These are phyloP conservation scores for Ptychobarbus kaznakovi DNA, from an alignment of 2,797 vertebrate genomes.

Conservation along the genomic window DNA sequence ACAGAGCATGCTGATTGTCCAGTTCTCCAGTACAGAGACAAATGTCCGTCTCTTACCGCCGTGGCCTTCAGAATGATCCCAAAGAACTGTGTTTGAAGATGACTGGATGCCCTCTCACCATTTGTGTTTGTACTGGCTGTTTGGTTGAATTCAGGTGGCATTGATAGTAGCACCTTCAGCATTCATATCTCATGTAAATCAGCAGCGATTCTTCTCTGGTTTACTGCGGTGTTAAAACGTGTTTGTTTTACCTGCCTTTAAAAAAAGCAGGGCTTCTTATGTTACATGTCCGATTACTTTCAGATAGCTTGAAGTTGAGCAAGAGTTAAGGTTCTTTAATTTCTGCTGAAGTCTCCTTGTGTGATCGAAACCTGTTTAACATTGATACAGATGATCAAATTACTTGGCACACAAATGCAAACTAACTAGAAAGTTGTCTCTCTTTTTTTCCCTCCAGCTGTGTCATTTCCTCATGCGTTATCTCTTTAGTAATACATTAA, in stretches of 20 bases:
- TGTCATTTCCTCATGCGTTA: neutral
- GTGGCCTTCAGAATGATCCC: slow-evolving; percentile 68
- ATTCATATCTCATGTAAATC: slow-evolving; percentile 61
- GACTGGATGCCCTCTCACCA: slow-evolving; percentile 28
- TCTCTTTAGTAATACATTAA: neutral
- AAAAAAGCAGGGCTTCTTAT: slow-evolving; percentile 20
- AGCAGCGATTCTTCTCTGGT: slow-evolving; percentile 32
- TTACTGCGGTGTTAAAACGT: slow-evolving; percentile 13
- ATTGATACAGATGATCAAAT: neutral
- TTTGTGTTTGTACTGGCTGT: slow-evolving; percentile 16
- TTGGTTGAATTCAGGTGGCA: slow-evolving; percentile 36
- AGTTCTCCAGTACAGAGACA: slow-evolving; percentile 41
- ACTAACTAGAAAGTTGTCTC: neutral
- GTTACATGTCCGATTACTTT: neutral
- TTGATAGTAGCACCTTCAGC: slow-evolving; percentile 38
- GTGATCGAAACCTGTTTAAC: neutral
- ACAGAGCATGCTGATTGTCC: slow-evolving; percentile 10
- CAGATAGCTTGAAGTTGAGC: slow-evolving; percentile 2
- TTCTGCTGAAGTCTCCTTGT: neutral
- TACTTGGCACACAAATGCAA: neutral
- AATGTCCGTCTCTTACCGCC: slow-evolving; percentile 59
- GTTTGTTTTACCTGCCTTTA: slow-evolving; percentile 53
- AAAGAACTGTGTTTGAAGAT: slow-evolving; percentile 50
- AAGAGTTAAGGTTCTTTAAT: neutral
- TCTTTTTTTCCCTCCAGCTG: neutral